These are phyloP conservation scores for Artemisiospiza belli DNA, from an alignment of 2,113 vertebrate genomes.

Conservation along the genomic window DNA sequence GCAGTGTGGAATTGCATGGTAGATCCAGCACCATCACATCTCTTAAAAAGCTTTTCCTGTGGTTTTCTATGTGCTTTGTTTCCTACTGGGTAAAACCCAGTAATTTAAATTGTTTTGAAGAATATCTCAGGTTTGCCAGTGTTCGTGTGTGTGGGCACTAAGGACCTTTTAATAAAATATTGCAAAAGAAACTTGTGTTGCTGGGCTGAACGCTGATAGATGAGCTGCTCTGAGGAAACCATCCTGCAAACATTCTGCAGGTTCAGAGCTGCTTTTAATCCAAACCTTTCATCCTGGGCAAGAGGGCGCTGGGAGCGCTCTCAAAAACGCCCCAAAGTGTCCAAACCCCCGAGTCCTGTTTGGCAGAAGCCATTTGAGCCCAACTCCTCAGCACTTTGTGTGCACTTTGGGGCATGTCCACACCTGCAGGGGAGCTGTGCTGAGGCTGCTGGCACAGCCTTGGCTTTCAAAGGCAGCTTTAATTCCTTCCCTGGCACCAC, in stretches of 20 bases:
- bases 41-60: not conserved
- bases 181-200: not conserved
- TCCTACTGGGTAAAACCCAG: not conserved
- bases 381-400: not conserved
- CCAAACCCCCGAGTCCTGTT: not conserved
- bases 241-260: not conserved
- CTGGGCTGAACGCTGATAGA: not conserved
- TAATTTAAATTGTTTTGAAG: not conserved
- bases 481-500: not conserved
- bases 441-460: not conserved
- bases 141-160: not conserved
- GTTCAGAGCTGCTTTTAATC: not conserved
- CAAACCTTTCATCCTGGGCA: not conserved
- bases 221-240: not conserved
- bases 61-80: not conserved
- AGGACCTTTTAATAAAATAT: not conserved
- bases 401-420: not conserved
- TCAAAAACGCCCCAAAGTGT: not conserved
- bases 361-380: not conserved
- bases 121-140: not conserved
- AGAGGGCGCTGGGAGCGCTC: not conserved
- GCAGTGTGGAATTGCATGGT: accelerated
- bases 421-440: not conserved
- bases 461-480: not conserved
- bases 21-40: not conserved